Evolutionary conservation across 2,113 vertebrate species (phyloP).

Genomic region (Monarcha castaneiventris): DNA sequence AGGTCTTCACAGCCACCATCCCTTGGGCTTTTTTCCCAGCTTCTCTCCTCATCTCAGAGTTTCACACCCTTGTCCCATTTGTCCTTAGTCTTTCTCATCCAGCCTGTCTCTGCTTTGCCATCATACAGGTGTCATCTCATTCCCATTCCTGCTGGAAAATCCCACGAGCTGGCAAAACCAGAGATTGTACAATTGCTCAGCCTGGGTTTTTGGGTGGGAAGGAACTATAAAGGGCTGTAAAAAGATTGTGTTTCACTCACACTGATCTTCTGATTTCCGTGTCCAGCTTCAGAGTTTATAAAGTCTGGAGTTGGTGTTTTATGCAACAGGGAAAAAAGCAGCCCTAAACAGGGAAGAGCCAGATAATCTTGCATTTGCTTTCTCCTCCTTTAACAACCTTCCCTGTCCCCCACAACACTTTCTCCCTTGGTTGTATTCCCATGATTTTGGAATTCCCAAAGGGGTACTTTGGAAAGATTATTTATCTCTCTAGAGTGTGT

Average conservation of each 20-base stretch:
- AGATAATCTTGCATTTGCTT: not conserved
- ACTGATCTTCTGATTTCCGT: not conserved
- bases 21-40: not conserved
- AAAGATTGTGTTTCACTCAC: not conserved
- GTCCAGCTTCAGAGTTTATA: not conserved
- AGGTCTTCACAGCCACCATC: not conserved
- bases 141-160: not conserved
- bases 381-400: not conserved
- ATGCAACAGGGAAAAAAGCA: not conserved
- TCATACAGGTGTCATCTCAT: not conserved
- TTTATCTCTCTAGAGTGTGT: not conserved
- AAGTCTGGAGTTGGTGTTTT: not conserved
- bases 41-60: not conserved
- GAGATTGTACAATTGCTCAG: accelerated
- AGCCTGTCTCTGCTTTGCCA: not conserved
- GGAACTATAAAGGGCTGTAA: not conserved
- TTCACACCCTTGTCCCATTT: not conserved
- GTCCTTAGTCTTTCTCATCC: not conserved
- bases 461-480: not conserved
- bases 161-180: not conserved
- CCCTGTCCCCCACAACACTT: not conserved
- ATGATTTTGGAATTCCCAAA: not conserved
- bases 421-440: not conserved
- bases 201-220: not conserved
- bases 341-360: not conserved